Conservation (phyloP, 2,113 vertebrate genomes). For the Tachuris rubrigastra region DNA sequence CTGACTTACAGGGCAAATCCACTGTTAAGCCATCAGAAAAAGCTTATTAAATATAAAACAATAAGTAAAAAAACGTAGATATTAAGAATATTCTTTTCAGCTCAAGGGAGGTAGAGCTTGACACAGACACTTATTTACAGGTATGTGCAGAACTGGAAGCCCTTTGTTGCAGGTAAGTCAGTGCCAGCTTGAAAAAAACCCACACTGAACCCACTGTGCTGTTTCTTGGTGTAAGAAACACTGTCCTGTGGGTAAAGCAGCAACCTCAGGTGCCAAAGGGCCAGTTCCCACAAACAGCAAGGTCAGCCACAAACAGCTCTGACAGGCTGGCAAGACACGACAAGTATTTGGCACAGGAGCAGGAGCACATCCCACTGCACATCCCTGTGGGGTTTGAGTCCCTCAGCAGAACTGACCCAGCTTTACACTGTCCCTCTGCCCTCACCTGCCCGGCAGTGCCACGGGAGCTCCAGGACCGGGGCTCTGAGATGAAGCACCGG, state of each 20-base stretch:
- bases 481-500: background rate
- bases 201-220: background rate
- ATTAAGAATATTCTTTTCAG: background rate
- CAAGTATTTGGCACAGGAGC: background rate
- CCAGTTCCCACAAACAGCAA: background rate
- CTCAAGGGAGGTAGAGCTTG: background rate
- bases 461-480: rapidly evolving
- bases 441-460: rapidly evolving
- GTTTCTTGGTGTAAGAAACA: background rate
- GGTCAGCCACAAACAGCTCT: background rate
- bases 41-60: background rate
- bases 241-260: background rate
- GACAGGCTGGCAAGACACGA: background rate
- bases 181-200: background rate
- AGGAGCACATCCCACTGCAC: background rate
- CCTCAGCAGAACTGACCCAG: background rate
- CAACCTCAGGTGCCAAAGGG: background rate
- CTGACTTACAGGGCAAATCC: background rate
- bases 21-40: background rate
- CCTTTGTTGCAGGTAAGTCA: background rate
- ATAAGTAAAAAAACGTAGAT: background rate
- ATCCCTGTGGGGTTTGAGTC: background rate
- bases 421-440: rapidly evolving
- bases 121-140: background rate
- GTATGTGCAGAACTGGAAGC: background rate